Conservation (phyloP, 2,888 invertebrate species). For the Monochamus alternatus region DNA sequence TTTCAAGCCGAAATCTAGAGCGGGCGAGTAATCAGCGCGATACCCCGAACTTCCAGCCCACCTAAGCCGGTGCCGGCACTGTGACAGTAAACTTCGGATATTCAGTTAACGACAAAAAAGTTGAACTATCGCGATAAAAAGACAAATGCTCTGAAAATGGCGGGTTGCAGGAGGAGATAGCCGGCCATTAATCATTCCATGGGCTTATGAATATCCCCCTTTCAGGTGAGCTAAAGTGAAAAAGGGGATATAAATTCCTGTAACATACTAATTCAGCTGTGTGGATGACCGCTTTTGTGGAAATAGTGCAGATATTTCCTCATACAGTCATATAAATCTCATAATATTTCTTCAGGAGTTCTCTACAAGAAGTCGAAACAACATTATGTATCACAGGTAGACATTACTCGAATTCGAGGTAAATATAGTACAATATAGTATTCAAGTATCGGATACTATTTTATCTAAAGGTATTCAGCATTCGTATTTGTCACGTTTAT, state of each 20-base stretch:
- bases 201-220: slow-evolving; percentile 35
- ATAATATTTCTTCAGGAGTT: background rate
- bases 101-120: slow-evolving; percentile 48
- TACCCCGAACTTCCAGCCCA: slow-evolving; percentile 23
- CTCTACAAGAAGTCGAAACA: too few relatives aligned
- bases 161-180: slow-evolving; percentile 31
- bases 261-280: slow-evolving; percentile 18
- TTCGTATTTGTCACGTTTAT: too few relatives aligned
- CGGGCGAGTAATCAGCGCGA: slow-evolving; percentile 24
- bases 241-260: slow-evolving; percentile 30
- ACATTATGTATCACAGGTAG: too few relatives aligned
- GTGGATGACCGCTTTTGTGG: background rate
- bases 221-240: slow-evolving; percentile 36
- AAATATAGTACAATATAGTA: too few relatives aligned
- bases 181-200: slow-evolving; percentile 31
- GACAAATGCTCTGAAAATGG: slow-evolving; percentile 53
- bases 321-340: background rate
- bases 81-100: slow-evolving; percentile 46
- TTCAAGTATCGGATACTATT: too few relatives aligned
- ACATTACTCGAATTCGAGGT: too few relatives aligned
- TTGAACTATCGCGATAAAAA: slow-evolving; percentile 49
- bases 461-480: too few relatives aligned
- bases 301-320: background rate
- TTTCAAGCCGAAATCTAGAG: slow-evolving; percentile 15
- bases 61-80: slow-evolving; percentile 23